Conservation (phyloP, 2,113 vertebrate genomes). For the Corythornis vintsioides region DNA sequence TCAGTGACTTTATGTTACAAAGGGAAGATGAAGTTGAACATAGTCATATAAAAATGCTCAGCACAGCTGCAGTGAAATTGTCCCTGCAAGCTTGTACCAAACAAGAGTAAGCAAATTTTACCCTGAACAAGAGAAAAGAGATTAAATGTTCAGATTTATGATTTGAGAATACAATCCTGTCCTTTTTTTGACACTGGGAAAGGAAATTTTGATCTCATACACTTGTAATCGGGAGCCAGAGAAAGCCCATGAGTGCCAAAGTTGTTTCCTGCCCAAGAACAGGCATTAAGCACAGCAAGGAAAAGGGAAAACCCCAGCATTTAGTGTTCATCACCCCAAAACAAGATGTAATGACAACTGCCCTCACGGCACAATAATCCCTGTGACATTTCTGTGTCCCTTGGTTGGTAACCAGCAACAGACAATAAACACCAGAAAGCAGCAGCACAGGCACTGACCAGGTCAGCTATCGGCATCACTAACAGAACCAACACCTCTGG, state of each 20-base stretch:
- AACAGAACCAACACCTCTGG: neutral
- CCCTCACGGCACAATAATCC: neutral
- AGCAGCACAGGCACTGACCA: accelerated
- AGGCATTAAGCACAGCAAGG: neutral
- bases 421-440: neutral
- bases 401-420: neutral
- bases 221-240: neutral
- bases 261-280: neutral
- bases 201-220: neutral
- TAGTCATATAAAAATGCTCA: neutral
- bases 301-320: neutral
- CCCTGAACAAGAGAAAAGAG: neutral
- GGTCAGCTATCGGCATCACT: neutral
- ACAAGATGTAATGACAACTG: neutral
- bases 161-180: neutral
- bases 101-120: neutral
- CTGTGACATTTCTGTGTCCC: neutral
- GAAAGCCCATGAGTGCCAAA: neutral
- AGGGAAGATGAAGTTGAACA: neutral
- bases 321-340: neutral
- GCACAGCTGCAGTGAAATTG: neutral
- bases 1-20: neutral
- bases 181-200: neutral
- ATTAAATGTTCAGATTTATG: neutral
- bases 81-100: neutral